Conservation (phyloP, 1,140 invertebrate genomes). For the Chironomus tepperi region DNA sequence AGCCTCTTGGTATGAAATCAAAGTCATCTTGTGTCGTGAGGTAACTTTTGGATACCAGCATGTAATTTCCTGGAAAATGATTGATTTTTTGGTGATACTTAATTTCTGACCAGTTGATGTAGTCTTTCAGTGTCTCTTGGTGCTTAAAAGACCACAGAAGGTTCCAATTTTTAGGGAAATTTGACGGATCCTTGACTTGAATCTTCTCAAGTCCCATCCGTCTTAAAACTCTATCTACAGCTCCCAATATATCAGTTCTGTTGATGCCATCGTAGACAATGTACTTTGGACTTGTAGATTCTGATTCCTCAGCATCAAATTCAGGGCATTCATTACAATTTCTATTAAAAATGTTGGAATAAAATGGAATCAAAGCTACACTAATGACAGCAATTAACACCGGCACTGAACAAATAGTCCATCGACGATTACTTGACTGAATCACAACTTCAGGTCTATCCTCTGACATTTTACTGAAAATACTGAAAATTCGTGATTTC, state of each 20-base stretch:
- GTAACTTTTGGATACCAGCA: neutral
- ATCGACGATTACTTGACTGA: too few relatives aligned
- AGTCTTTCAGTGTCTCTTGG: neutral
- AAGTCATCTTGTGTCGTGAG: neutral
- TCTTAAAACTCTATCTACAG: neutral
- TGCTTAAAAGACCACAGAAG: neutral
- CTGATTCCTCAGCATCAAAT: too few relatives aligned
- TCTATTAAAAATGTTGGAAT: too few relatives aligned
- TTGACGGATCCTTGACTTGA: neutral
- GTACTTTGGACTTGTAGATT: too few relatives aligned
- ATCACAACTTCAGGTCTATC: too few relatives aligned
- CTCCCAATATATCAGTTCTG: neutral
- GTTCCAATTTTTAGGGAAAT: neutral
- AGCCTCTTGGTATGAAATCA: neutral
- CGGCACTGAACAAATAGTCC: too few relatives aligned
- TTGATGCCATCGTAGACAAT: neutral
- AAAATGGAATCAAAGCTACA: too few relatives aligned
- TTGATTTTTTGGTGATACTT: neutral
- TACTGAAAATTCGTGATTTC: too few relatives aligned
- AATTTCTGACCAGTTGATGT: neutral
- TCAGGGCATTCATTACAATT: too few relatives aligned
- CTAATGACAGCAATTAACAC: too few relatives aligned
- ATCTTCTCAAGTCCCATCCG: neutral
- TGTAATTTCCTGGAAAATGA: neutral
- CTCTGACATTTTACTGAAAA: too few relatives aligned